phyloP scores from a whole-genome alignment of 1,140 invertebrate species.

The Drosophila tropicalis region DNA sequence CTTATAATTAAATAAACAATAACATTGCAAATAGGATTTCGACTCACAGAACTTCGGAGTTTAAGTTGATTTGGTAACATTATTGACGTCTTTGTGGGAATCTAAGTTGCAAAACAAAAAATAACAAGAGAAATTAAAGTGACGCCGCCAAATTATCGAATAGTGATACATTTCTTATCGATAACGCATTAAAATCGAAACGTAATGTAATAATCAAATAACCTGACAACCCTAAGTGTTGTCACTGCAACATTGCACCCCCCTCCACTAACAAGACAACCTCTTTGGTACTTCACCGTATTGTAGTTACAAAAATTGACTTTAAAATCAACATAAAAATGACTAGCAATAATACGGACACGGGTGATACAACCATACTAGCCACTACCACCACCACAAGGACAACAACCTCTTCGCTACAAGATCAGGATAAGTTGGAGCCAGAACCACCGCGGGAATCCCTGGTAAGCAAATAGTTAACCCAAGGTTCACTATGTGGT shows the following conservation, averaged over 20 bases:
- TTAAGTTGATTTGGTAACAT: not conserved
- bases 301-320: slow-evolving; percentile 69
- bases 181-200: not conserved
- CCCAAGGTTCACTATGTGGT: not conserved
- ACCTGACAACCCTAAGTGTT: slow-evolving; percentile 2
- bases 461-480: slow-evolving; percentile 56
- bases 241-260: not conserved
- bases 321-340: slow-evolving; percentile 74
- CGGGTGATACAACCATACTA: slow-evolving; percentile 73
- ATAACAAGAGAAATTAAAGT: not conserved
- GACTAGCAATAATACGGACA: slow-evolving; percentile 76
- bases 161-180: not conserved
- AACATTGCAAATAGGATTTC: not conserved
- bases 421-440: slow-evolving; percentile 32
- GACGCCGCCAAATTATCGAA: slow-evolving; percentile 4
- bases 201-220: not conserved
- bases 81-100: not conserved
- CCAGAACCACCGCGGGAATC: slow-evolving; percentile 67
- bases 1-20: not conserved
- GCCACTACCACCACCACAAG: slow-evolving; percentile 46
- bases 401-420: slow-evolving; percentile 52
- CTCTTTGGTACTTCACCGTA: not conserved
- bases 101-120: no score
- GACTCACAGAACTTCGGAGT: slow-evolving; percentile 3
- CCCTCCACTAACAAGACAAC: not conserved